Conservation (phyloP, 2,888 invertebrate species). For the Gymnoscelis rufifasciata region DNA sequence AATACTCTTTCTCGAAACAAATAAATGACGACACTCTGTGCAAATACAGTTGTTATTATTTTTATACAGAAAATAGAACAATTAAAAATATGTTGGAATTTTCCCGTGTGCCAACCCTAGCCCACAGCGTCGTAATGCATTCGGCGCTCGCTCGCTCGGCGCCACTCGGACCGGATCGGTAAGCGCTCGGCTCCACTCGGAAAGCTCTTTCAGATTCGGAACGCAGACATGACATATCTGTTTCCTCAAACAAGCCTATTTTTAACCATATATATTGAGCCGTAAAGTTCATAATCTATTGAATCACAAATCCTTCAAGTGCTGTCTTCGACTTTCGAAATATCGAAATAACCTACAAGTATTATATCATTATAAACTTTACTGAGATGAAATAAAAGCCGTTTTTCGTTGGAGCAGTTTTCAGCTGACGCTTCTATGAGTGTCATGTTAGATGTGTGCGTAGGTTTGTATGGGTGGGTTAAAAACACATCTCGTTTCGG, state of each 20-base stretch:
- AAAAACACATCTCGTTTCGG: conserved; percentile 66
- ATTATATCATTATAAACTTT: conserved; percentile 36
- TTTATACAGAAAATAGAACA: too few species aligned
- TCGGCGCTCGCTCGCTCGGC: conserved; percentile 72
- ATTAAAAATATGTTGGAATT: conserved; percentile 29
- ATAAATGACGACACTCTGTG: too few species aligned
- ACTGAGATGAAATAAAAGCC: conserved; percentile 30
- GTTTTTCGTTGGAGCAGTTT: conserved; percentile 40
- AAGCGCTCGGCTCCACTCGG: conserved; percentile 68
- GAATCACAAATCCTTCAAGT: conserved; percentile 44
- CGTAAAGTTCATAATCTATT: conserved; percentile 34
- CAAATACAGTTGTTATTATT: too few species aligned
- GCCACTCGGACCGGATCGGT: conserved; percentile 76
- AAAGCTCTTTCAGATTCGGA: conserved; percentile 71
- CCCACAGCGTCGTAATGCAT: conserved; percentile 69
- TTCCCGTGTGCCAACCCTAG: conserved; percentile 55
- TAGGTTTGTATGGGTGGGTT: conserved; percentile 57
- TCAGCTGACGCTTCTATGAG: conserved; percentile 74
- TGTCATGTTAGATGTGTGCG: conserved; percentile 49
- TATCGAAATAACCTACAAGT: conserved; percentile 60
- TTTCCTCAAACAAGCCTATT: conserved; percentile 35
- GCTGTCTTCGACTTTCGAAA: conserved; percentile 68
- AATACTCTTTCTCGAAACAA: too few species aligned
- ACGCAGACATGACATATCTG: conserved; percentile 66
- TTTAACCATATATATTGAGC: conserved; percentile 27